Evolutionary conservation across 37 sponge, comb jelly and placozoan species (phyloP), one percentile per base, ranked within the genome.

Genomic region (Mnemiopsis leidyi): DNA sequence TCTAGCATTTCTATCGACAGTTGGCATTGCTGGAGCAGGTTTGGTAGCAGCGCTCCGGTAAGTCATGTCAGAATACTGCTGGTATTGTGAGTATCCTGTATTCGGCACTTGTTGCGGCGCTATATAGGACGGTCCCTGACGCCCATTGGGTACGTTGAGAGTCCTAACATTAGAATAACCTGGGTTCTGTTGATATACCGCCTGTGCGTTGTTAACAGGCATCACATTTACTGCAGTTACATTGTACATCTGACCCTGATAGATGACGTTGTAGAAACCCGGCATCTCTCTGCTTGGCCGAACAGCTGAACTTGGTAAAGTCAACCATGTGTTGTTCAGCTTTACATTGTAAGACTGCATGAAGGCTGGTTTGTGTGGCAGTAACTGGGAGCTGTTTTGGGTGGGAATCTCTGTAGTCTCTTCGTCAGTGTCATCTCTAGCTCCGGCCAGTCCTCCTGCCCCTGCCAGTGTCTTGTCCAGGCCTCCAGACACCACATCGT

Each of bases 301-400:
- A 23, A 71, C 75, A 23, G 75, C 25, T 23, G 30, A 23, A 5
- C 25, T n/a, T n/a, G 75, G 75, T 71, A 71, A 28, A 23, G 25
- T 71, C 75, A 71, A 5, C 75, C 75, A 71, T 5, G 75, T 71
- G 75, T 71, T 71, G n/a, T 71, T 18, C 30, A 71, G 25, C 75
- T 71, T 71, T 7, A 71, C 75, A 28, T 71, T 71, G 75, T 71
- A 71, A 13, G 30, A 29, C 30, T n/a, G 75, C 30, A n/a, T 28
- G 30, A 28, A 28, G 21, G 75, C 21, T 71, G 75, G 30, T 5
- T 7, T 23, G n/a, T 5, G 7, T 23, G 30, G 75, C 2, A 25
- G 21, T 23, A 29, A 28, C 30, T 29, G 75, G 75, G 7, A 23
- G 75, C 30, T 71, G 20, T 28, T 71, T 5, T n/a, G 75, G 7